Evolutionary conservation across 2,888 invertebrate species (phyloP).

Genomic region (Zeuzera pyrina): DNA sequence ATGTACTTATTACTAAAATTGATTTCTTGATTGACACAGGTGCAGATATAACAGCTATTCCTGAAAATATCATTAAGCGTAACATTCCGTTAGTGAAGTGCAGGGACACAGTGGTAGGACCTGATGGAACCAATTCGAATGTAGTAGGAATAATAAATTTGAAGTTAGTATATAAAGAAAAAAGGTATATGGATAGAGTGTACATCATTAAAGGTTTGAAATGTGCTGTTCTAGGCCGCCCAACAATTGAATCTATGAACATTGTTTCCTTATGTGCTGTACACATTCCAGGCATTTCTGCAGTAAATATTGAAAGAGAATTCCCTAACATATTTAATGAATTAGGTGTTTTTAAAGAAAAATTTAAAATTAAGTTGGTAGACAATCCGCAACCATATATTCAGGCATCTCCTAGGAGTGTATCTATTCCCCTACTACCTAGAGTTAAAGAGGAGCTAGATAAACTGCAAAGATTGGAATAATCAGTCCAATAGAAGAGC

Average conservation of each 20-base stretch:
- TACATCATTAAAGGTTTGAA: conserved; percentile 6
- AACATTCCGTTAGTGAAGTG: background rate
- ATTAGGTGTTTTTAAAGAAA: conserved; percentile 6
- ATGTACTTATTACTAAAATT: background rate
- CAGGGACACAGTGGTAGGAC: conserved; percentile 2
- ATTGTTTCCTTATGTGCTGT: background rate
- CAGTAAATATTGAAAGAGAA: background rate
- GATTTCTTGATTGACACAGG: conserved; percentile 7
- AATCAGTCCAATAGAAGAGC: background rate
- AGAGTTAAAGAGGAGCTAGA: conserved; percentile 4
- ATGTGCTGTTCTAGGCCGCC: conserved; percentile 4
- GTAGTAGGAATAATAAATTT: background rate
- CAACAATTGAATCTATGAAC: conserved; percentile 2
- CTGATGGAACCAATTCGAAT: conserved; percentile 1
- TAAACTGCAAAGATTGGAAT: background rate
- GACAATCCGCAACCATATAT: conserved; percentile 4
- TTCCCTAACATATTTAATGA: conserved; percentile 8
- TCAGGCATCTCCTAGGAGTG: conserved; percentile 4
- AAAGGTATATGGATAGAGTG: background rate
- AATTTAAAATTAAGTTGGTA: conserved; percentile 5
- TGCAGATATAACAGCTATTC: conserved; percentile 5
- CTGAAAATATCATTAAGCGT: background rate
- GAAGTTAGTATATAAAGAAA: conserved; percentile 1
- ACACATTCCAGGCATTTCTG: background rate
- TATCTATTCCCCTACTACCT: conserved; percentile 6